A percentile compares a stretch with the other conserved stretches of the same genome.
Evolutionary conservation across 2,113 vertebrate species (phyloP).

Genomic region (Seriola rivoliana): DNA sequence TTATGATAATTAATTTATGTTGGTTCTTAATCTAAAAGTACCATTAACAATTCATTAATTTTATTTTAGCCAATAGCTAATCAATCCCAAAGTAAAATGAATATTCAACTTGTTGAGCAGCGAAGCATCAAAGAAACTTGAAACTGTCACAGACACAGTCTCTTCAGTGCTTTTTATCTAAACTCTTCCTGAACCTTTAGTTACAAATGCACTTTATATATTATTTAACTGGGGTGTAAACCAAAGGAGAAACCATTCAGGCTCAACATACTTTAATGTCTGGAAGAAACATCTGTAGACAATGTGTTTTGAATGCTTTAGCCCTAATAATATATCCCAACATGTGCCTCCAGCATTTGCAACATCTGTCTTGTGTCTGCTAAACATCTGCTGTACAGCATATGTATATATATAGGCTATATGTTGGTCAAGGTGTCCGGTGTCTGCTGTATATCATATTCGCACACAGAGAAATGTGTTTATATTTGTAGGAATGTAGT

Average conservation of each 20-base stretch:
- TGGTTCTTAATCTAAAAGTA: no score
- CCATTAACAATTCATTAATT: no score
- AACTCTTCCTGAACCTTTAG: no score
- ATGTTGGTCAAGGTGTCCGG: slow-evolving; percentile 18
- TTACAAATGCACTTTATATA: no score
- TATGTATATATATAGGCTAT: background rate
- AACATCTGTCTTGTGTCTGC: slow-evolving; percentile 54
- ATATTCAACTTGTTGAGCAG: no score
- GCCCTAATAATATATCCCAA: slow-evolving; percentile 7
- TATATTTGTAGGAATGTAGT: slow-evolving; percentile 15
- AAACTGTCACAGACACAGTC: no score
- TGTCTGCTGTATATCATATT: slow-evolving; percentile 17
- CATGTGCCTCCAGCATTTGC: slow-evolving; percentile 30
- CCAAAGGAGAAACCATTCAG: background rate
- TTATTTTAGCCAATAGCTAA: background rate
- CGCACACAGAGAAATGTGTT: background rate
- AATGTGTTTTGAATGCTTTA: slow-evolving; percentile 13
- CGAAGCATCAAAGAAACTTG: no score
- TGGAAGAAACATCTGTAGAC: slow-evolving; percentile 46
- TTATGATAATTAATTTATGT: no score
- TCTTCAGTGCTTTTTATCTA: no score
- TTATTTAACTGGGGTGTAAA: background rate
- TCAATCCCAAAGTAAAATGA: background rate
- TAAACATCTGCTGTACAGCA: slow-evolving; percentile 46
- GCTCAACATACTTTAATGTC: background rate